Percentiles rank a stretch among this genome's conserved stretches.
phyloP scores from a whole-genome alignment of 2,797 vertebrate genomes.

The Esox lucius region DNA sequence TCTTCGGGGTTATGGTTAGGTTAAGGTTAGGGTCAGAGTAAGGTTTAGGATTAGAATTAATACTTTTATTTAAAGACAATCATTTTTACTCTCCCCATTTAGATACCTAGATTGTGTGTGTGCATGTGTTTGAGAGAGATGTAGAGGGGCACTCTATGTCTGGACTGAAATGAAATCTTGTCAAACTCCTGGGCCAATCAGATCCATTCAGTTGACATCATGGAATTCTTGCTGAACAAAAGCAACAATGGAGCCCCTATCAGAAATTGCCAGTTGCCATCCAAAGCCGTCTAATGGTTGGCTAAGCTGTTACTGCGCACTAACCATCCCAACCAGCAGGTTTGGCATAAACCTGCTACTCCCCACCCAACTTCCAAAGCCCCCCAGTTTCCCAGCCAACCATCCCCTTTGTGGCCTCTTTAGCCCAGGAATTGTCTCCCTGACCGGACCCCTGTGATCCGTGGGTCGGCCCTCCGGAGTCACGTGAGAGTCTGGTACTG shows the following conservation, averaged over 20 bases:
- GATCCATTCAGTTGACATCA: slow-evolving; percentile 46
- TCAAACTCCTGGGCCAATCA: slow-evolving; percentile 35
- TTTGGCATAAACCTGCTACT: slow-evolving; percentile 16
- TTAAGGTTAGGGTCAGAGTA: no score
- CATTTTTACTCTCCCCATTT: slow-evolving; percentile 2
- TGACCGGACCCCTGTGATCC: slow-evolving; percentile 45
- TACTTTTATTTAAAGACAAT: background rate
- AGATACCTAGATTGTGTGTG: no score
- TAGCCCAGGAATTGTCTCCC: slow-evolving; percentile 31
- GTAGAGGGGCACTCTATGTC: background rate
- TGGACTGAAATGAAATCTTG: slow-evolving; percentile 23
- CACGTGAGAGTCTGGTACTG: slow-evolving; percentile 58
- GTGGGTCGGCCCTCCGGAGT: slow-evolving; percentile 36
- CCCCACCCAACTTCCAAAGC: slow-evolving; percentile 20
- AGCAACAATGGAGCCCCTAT: slow-evolving; percentile 25
- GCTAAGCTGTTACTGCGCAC: slow-evolving; percentile 1
- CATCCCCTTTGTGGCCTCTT: background rate
- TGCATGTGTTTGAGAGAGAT: slow-evolving; percentile 13
- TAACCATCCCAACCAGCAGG: background rate
- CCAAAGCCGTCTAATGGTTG: slow-evolving; percentile 54
- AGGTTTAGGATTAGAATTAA: no score
- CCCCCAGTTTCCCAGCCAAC: background rate
- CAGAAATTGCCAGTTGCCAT: slow-evolving; percentile 35
- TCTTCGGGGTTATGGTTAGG: no score
- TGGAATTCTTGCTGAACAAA: slow-evolving; percentile 64